Percentiles rank a stretch among this genome's conserved stretches.
Evolutionary conservation across 2,888 invertebrate genomes (phyloP).

Genomic region (Sicus ferrugineus): DNA sequence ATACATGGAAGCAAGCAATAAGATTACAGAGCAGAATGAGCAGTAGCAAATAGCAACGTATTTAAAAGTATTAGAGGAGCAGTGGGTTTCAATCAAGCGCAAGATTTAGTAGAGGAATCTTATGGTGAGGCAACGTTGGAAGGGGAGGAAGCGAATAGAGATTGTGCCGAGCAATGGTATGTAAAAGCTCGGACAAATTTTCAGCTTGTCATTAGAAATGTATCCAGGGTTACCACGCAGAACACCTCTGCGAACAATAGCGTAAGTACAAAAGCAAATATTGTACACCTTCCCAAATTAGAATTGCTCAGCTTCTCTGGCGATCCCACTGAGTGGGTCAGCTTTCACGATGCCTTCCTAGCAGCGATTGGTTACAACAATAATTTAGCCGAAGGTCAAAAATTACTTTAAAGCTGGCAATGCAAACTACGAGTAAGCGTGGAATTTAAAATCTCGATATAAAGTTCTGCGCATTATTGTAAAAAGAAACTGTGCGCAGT

Average conservation of each 20-base stretch:
- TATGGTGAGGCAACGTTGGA: too few species aligned
- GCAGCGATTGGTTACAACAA: neutral
- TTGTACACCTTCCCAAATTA: neutral
- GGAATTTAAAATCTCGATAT: neutral
- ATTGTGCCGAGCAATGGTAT: too few species aligned
- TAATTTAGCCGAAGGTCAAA: neutral
- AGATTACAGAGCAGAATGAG: too few species aligned
- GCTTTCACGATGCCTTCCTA: neutral
- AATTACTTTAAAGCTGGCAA: neutral
- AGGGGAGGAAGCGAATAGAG: too few species aligned
- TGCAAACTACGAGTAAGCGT: neutral
- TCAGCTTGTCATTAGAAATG: neutral
- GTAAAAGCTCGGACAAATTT: too few species aligned
- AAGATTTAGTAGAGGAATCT: too few species aligned
- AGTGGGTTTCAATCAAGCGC: too few species aligned
- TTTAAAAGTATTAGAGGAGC: too few species aligned
- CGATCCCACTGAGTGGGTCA: neutral
- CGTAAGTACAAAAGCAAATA: neutral
- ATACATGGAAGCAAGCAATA: too few species aligned
- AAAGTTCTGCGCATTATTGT: neutral
- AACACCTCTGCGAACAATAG: neutral
- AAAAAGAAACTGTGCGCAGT: neutral
- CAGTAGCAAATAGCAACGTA: too few species aligned
- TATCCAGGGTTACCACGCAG: neutral
- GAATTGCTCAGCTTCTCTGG: neutral